phyloP scores from a whole-genome alignment of 1,140 invertebrate genomes.

The Hyles euphorbiae region DNA sequence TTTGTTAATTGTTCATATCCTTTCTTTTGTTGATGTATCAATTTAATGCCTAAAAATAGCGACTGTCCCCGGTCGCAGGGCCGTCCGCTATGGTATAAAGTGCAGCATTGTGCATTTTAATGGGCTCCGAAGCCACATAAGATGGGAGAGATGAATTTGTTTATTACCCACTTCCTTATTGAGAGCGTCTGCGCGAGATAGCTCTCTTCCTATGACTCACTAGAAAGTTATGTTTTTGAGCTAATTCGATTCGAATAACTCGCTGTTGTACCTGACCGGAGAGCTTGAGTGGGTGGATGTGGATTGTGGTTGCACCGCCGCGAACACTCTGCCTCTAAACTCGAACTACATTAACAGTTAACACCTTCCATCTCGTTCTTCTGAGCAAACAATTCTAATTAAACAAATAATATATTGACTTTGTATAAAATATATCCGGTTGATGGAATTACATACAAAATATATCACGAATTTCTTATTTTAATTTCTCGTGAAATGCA shows the following conservation, averaged over 20 bases:
- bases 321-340: not conserved
- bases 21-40: constrained; percentile 67
- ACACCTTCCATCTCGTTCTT: too few relatives aligned
- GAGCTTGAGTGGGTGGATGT: constrained; percentile 50
- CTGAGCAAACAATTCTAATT: too few relatives aligned
- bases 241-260: constrained; percentile 58
- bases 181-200: constrained; percentile 71
- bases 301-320: constrained; percentile 25
- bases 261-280: constrained; percentile 40
- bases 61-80: constrained; percentile 43
- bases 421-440: too few relatives aligned
- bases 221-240: constrained; percentile 70
- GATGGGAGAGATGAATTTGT: constrained; percentile 73
- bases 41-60: constrained; percentile 69
- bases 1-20: constrained; percentile 70
- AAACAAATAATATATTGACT: too few relatives aligned
- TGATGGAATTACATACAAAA: too few relatives aligned
- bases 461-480: too few relatives aligned
- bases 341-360: not conserved
- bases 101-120: constrained; percentile 74
- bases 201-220: constrained; percentile 73
- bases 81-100: constrained; percentile 55
- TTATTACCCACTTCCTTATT: constrained; percentile 75
- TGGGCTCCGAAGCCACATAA: constrained; percentile 66
- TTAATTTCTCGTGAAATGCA: too few relatives aligned